Conservation (phyloP, 2,113 vertebrate species). For the Crotalus horridus region DNA sequence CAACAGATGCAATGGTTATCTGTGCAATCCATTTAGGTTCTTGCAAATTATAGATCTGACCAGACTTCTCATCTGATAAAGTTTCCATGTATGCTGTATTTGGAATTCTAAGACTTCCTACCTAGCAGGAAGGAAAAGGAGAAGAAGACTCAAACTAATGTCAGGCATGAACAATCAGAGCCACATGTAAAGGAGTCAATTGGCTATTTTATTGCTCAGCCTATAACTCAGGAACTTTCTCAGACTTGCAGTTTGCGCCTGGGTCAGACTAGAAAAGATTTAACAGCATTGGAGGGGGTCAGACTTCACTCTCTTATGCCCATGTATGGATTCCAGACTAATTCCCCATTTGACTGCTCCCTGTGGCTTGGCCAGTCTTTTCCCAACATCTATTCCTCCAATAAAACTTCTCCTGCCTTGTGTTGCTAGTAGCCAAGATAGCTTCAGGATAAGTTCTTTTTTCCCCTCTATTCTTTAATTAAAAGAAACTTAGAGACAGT, state of each 20-base stretch:
- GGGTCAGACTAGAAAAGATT: not conserved
- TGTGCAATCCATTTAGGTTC: not conserved
- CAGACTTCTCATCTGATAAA: not conserved
- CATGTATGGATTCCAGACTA: not conserved
- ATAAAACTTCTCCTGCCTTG: not conserved
- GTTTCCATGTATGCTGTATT: not conserved
- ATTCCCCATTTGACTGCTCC: not conserved
- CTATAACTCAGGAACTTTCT: not conserved
- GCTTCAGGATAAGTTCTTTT: not conserved
- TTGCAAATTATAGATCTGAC: not conserved
- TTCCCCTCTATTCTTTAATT: no score
- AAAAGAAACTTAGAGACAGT: not conserved
- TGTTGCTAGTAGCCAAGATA: not conserved
- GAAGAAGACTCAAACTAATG: not conserved
- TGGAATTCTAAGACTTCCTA: not conserved
- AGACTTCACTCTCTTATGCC: not conserved
- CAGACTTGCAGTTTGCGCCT: not conserved
- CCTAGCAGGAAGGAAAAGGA: not conserved
- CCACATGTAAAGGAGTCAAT: not conserved
- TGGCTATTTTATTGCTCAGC: not conserved
- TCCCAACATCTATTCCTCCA: not conserved
- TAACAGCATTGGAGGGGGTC: not conserved
- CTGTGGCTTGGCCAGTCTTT: not conserved
- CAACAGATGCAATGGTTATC: not conserved
- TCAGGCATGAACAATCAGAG: not conserved